Conservation (phyloP, 2,113 vertebrate genomes). For the Orientallactaga bullata region DNA sequence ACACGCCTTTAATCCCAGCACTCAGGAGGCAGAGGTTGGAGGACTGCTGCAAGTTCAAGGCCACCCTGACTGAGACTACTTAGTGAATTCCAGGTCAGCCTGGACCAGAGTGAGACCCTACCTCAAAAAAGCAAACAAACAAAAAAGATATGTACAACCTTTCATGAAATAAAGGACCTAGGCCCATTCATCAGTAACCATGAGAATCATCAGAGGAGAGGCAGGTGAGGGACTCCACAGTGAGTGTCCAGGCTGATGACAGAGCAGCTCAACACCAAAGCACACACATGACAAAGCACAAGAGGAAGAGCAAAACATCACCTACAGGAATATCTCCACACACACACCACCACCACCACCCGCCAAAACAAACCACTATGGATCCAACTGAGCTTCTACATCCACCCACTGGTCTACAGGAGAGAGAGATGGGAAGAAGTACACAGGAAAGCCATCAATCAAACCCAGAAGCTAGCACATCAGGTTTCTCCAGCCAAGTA, state of each 20-base stretch:
- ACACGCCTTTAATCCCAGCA: too few relatives aligned
- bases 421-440: not conserved
- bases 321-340: not conserved
- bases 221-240: not conserved
- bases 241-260: not conserved
- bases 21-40: too few relatives aligned
- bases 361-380: not conserved
- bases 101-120: too few relatives aligned
- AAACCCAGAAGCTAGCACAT: not conserved
- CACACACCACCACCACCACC: too few relatives aligned
- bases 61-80: too few relatives aligned
- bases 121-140: too few relatives aligned
- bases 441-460: not conserved
- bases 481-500: too few relatives aligned
- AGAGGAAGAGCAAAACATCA: slow-evolving; percentile 1
- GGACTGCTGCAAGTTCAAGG: too few relatives aligned
- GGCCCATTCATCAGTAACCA: not conserved
- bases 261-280: not conserved
- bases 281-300: not conserved
- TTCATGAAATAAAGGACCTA: slow-evolving; percentile 13
- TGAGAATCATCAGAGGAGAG: not conserved
- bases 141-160: not conserved
- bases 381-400: slow-evolving; percentile 13
- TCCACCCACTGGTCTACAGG: not conserved
- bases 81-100: too few relatives aligned